Evolutionary conservation across 2,113 vertebrate genomes (phyloP), one percentile per base, ranked within the genome.

Genomic region (Vulpes lagopus): DNA sequence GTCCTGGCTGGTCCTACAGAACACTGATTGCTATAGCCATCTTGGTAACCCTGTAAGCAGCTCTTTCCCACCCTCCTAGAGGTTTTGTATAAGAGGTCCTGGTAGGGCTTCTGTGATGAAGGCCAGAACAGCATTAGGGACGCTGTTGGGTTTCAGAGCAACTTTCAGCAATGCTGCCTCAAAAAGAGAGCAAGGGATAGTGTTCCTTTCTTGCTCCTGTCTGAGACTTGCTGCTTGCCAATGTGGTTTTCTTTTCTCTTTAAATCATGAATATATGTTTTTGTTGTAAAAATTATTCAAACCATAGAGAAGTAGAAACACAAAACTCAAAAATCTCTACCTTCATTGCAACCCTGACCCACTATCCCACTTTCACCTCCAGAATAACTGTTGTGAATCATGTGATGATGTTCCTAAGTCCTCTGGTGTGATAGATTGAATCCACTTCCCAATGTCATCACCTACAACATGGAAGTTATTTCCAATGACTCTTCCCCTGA

Each of bases 251-350:
- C 65, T 85, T 73, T 92, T 76, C 53, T 93, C 76, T 92, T 94
- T 95, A 88, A 74, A 91, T 67, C 38, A 93, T 0, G 25, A 90
- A 69, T 69, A 23, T 57, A n/a, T 17, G 67, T 87, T 91, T 89
- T 62, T 92, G 55, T 76, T 9, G 19, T 76, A 35, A 97, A 95
- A 92, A 95, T 53, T 67, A 81, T 80, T 89, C 38, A 86, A 78
- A 89, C 20, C 59, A 81, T 20, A 69, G 0, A 71, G 30, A 84
- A n/a, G 27, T 23, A 53, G 32, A 74, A 86, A 30, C 79, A 16
- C 23, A 93, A 84, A 96, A 84, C 30, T 59, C 15, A 5, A 59
- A 91, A 35, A 32, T 38, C 27, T 7, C 3, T 23, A 20, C 30
- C 6, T 49, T 82, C 65, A 85, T 55, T 38, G 71, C 27, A 80